Evolutionary conservation across 1,140 invertebrate genomes (phyloP).

Genomic region (Gonioctena quinquepunctata): DNA sequence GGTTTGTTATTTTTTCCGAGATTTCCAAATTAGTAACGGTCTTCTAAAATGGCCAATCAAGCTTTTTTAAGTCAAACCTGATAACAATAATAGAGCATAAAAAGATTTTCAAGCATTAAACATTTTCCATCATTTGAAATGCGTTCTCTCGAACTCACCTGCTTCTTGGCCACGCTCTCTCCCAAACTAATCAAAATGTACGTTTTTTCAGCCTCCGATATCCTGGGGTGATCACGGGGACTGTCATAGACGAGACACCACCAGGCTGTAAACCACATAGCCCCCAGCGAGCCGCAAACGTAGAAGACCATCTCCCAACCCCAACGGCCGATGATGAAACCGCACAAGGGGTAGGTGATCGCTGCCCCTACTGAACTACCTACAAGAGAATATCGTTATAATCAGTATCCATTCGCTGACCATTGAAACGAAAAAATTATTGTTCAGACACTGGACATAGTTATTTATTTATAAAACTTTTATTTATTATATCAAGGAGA

Average conservation of each 20-base stretch:
- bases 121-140: too few relatives aligned
- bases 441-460: too few relatives aligned
- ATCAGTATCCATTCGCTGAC: too few relatives aligned
- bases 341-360: slow-evolving; percentile 71
- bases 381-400: slow-evolving; percentile 49
- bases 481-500: too few relatives aligned
- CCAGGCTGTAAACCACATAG: slow-evolving; percentile 72
- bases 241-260: slow-evolving; percentile 66
- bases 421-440: too few relatives aligned
- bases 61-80: too few relatives aligned
- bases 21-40: too few relatives aligned
- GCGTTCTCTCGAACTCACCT: slow-evolving; percentile 47
- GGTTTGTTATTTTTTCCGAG: too few relatives aligned
- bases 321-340: slow-evolving; percentile 64
- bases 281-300: slow-evolving; percentile 66
- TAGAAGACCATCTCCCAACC: slow-evolving; percentile 82
- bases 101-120: too few relatives aligned
- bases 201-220: slow-evolving; percentile 67
- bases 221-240: slow-evolving; percentile 76
- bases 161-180: slow-evolving; percentile 54
- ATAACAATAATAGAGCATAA: too few relatives aligned
- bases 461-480: too few relatives aligned
- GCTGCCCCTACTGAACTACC: slow-evolving; percentile 73
- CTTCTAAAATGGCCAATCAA: too few relatives aligned
- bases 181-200: slow-evolving; percentile 63